Conservation (phyloP, 2,797 vertebrate genomes). For the Notoglanidium macrostoma region DNA sequence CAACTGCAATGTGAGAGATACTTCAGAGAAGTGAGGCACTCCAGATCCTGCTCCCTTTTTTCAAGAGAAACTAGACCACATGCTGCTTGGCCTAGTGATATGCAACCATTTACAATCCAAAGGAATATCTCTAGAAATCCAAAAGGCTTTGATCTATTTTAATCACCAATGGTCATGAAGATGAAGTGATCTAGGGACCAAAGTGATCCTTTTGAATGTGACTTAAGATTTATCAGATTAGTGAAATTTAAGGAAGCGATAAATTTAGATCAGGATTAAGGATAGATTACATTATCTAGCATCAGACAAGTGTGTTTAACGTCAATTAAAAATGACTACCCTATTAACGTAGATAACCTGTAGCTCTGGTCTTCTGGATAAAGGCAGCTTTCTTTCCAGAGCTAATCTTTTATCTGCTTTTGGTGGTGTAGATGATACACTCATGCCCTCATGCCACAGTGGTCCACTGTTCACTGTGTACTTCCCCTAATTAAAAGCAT, state of each 20-base stretch:
- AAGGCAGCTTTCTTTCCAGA: slow-evolving; percentile 14
- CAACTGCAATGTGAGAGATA: slow-evolving; percentile 27
- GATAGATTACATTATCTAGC: not conserved
- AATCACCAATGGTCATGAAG: slow-evolving; percentile 4
- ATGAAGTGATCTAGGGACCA: not conserved
- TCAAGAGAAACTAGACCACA: slow-evolving; percentile 19
- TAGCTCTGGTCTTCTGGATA: slow-evolving; percentile 4
- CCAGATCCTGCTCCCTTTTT: slow-evolving; percentile 34
- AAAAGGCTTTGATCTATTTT: slow-evolving; percentile 31
- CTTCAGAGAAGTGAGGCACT: slow-evolving; percentile 47
- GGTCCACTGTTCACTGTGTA: slow-evolving; percentile 19
- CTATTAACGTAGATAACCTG: not conserved
- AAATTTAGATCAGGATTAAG: not conserved
- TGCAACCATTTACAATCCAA: not conserved
- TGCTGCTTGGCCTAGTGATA: slow-evolving; percentile 33
- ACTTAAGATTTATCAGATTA: slow-evolving; percentile 19
- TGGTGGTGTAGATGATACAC: slow-evolving; percentile 1
- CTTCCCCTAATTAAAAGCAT: slow-evolving; percentile 54
- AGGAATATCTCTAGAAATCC: slow-evolving; percentile 15
- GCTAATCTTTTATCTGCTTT: slow-evolving; percentile 24
- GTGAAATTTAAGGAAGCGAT: not conserved
- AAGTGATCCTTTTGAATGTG: not conserved
- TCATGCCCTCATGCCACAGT: slow-evolving; percentile 15
- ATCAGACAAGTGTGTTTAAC: not conserved
- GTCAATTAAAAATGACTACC: slow-evolving; percentile 4